Evolutionary conservation across 2,797 vertebrate genomes (phyloP).

Genomic region (Anableps anableps): DNA sequence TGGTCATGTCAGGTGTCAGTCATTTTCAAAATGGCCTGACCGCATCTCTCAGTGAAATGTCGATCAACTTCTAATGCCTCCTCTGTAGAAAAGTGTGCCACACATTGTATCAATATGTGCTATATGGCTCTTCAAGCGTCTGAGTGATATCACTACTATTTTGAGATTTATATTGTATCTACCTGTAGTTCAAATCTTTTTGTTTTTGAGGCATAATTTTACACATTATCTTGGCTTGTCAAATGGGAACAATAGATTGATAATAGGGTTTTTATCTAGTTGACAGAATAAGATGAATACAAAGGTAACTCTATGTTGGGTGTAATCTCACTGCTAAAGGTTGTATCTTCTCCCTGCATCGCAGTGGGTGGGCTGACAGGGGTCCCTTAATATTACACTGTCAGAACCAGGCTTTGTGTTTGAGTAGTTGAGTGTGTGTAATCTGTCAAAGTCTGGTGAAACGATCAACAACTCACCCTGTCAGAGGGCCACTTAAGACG

Average conservation of each 20-base stretch:
- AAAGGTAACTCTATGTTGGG: constrained; percentile 7
- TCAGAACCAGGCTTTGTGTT: constrained; percentile 46
- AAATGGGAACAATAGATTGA: neutral
- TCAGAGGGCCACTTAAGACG: constrained; percentile 72
- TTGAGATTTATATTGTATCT: neutral
- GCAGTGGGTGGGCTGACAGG: constrained; percentile 63
- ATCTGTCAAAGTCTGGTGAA: constrained; percentile 63
- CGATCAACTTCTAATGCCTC: constrained; percentile 68
- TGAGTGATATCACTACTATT: neutral
- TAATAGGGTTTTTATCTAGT: constrained; percentile 1
- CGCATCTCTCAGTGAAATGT: constrained; percentile 53
- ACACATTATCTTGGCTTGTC: neutral
- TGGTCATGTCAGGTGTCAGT: constrained; percentile 76
- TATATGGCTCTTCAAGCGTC: neutral
- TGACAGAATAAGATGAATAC: neutral
- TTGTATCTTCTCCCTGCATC: constrained; percentile 49
- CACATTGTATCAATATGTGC: constrained; percentile 22
- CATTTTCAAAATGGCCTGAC: constrained; percentile 75
- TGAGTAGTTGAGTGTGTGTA: constrained; percentile 47
- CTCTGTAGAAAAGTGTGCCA: constrained; percentile 44
- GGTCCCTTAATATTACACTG: constrained; percentile 64
- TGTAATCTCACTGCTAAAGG: constrained; percentile 17
- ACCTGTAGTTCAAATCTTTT: neutral
- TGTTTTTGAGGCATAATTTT: neutral
- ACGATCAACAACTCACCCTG: constrained; percentile 66